Base-by-base conservation (phyloP, 1,140 invertebrate genomes). In the Panonychus citri region DNA sequence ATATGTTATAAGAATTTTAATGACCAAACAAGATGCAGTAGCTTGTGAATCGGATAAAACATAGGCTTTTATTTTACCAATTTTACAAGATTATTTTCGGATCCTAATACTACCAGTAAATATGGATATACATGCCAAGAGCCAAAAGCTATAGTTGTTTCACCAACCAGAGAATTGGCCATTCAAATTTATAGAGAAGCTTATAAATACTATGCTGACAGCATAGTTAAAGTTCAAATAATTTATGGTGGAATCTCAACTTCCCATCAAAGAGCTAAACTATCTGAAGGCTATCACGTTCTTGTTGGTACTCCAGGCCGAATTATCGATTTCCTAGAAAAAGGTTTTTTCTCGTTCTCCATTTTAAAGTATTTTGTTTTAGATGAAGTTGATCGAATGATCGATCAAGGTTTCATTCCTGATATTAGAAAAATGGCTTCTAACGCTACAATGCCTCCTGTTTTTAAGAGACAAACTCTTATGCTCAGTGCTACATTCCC, bases 31-130 rank as follows among this genome's bases (percentile, higher is more conserved):
- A 50, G 91, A 97, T 73, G 63, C 97, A 10, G 96, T 97, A 89
- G 90, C 81, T 0, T 96, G 91, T 68, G 49, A 91, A 0, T 94
- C 88, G 1, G 93, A 91, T 37, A 97, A 97, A 76, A 94, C 88
- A 15, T 88, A 87, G 3, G 90, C 89, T 0, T 97, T 90, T 64
- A 66, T 95, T 7, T 64, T 97, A 21, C 91, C 91, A 0, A 88
- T 94, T n/a, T 75, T 91, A 13, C 74, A 84, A 59, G 71, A 68
- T 0, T 65, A 1, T 63, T 89, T 12, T 69, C 75, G 25, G 70
- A 76, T 27, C 15, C 10, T 13, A 17, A 13, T 28, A 3, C 19
- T 17, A 8, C 8, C 3, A 51, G 12, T 30, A 27, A n/a, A 17
- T 30, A 30, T 51, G 49, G 49, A 17, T 13, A 34, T 56, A 68